Evolutionary conservation across 1,140 invertebrate species (phyloP).

Genomic region (Bombus huntii): DNA sequence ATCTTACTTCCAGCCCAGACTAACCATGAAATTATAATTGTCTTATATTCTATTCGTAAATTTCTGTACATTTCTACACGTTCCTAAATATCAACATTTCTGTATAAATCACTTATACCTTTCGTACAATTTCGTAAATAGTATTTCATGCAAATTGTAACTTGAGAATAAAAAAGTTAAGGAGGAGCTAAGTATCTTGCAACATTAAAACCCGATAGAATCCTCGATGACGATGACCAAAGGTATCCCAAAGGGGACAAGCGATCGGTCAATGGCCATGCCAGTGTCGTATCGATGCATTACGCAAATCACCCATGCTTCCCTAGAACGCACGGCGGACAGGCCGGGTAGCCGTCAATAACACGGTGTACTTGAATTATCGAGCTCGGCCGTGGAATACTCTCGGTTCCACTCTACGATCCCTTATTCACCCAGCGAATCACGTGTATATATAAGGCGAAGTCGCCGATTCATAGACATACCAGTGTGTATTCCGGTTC

Average conservation of each 20-base stretch:
- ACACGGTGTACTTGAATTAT: constrained; percentile 48
- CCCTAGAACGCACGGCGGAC: not conserved
- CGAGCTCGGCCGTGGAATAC: constrained; percentile 33
- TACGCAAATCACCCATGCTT: constrained; percentile 31
- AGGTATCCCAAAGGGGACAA: not conserved
- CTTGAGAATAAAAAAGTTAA: not conserved
- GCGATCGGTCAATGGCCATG: not conserved
- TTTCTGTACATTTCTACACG: too few relatives aligned
- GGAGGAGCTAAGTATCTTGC: too few relatives aligned
- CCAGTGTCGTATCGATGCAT: not conserved
- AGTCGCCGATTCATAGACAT: constrained; percentile 26
- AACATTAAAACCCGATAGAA: not conserved
- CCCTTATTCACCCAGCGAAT: constrained; percentile 41
- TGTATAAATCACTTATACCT: too few relatives aligned
- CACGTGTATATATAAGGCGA: constrained; percentile 62
- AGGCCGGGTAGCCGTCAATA: constrained; percentile 22
- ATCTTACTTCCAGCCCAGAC: not conserved
- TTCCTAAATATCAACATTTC: too few relatives aligned
- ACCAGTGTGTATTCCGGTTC: constrained; percentile 31
- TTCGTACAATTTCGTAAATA: not conserved
- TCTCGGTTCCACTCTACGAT: constrained; percentile 41
- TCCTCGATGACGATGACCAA: not conserved
- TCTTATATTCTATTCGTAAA: too few relatives aligned
- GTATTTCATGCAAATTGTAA: not conserved
- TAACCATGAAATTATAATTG: too few relatives aligned